Base-by-base conservation (phyloP, 2,888 invertebrate genomes). In the Rotaria magnacalcarata region DNA sequence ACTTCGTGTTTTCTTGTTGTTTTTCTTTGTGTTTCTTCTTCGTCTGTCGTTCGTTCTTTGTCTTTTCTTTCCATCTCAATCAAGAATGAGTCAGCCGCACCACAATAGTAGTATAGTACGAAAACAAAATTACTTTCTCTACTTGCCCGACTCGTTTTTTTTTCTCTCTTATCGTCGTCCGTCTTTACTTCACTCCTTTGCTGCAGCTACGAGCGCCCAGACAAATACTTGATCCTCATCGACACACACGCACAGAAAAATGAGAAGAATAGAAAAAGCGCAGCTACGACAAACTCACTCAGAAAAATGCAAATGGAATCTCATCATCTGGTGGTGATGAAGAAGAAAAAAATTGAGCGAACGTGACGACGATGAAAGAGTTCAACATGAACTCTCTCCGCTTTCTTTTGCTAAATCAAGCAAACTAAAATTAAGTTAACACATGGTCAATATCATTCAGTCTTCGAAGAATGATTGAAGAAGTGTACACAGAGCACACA, bases 361-460 rank as follows among this genome's bases (percentile, higher is more conserved):
- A 67, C 34, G 67, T 67, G 67, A 67, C 16, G 67, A n/a, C 67
- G 67, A 67, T 67, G 34, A 41, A 67, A 41, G 67, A 67, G 34
- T 67, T 34, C 67, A 67, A 19, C 14, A 19, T 67, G 67, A 67
- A 67, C 67, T 67, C 14, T 67, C 34, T 19, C 34, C 34, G 14
- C 34, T 67, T 67, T 67, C 67, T 67, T 67, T 34, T 34, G 34
- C 67, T 27, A 34, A 67, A 67, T 67, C 27, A 67, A 67, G 16
- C 67, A 67, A 67, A 67, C 67, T 34, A 27, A 34, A 67, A 67
- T 67, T 67, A 67, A 67, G 34, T 67, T 67, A 67, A 34, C 67
- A 67, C 67, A 67, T 67, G 67, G 67, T 67, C 67, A 67, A 67
- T 67, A 67, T 67, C 67, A 67, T 67, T 67, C 27, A 67, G 34